phyloP scores from a whole-genome alignment of 2,797 vertebrate genomes.

The Acipenser transmontanus region DNA sequence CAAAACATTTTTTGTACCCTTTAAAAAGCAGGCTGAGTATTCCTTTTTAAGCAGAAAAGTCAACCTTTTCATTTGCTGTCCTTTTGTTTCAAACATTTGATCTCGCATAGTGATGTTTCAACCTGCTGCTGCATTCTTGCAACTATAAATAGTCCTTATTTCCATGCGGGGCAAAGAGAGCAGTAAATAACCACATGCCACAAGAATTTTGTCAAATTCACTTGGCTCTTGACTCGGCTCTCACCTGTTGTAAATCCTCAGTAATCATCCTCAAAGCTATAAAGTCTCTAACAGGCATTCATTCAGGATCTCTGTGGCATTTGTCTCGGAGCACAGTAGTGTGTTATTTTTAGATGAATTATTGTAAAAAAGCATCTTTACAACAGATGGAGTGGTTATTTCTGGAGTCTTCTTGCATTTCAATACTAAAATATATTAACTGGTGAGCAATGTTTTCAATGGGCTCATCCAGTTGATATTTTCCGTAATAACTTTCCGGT shows the following conservation, averaged over 20 bases:
- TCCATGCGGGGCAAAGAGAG: neutral
- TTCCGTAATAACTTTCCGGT: too few species aligned
- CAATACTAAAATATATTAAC: neutral
- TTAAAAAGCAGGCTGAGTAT: neutral
- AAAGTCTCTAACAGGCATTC: neutral
- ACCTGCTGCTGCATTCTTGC: neutral
- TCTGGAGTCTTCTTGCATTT: slow-evolving; percentile 14
- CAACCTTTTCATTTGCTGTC: neutral
- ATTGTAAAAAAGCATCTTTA: slow-evolving; percentile 4
- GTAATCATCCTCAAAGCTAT: neutral
- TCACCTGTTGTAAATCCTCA: slow-evolving; percentile 29
- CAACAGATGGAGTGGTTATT: slow-evolving; percentile 18
- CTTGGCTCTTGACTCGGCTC: slow-evolving; percentile 10
- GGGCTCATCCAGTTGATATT: too few species aligned
- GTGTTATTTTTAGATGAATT: slow-evolving; percentile 25
- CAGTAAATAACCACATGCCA: neutral
- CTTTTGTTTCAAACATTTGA: neutral
- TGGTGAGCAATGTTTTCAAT: too few species aligned
- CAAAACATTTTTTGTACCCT: too few species aligned
- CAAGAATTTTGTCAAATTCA: slow-evolving; percentile 10
- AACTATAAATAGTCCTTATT: neutral
- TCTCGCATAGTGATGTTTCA: neutral
- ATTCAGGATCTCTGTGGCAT: slow-evolving; percentile 15
- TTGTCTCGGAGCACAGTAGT: slow-evolving; percentile 13
- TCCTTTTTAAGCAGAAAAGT: neutral